Conservation (phyloP, 1,140 invertebrate species). For the Xylocopa sonorina region DNA sequence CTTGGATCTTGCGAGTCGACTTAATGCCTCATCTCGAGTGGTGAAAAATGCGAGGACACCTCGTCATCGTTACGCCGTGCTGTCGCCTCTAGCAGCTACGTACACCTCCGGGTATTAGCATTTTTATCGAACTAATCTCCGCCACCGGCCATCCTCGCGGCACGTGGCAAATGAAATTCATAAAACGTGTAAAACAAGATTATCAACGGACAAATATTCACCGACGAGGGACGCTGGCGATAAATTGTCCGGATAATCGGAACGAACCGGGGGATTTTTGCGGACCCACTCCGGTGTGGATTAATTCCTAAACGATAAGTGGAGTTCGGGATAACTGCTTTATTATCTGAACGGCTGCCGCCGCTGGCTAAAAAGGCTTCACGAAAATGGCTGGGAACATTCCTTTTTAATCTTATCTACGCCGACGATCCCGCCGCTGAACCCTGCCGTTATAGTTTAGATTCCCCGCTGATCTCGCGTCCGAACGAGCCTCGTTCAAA, state of each 20-base stretch:
- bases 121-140: neutral
- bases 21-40: no score
- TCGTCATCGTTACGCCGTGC: neutral
- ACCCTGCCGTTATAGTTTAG: conserved; percentile 41
- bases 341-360: conserved; percentile 26
- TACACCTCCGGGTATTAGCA: no score
- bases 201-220: neutral
- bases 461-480: conserved; percentile 23
- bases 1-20: no score
- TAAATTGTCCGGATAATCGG: neutral
- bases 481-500: conserved; percentile 18
- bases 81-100: no score
- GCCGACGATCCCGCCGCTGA: conserved; percentile 16
- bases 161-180: neutral
- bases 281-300: neutral
- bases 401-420: conserved; percentile 24
- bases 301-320: neutral
- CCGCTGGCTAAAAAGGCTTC: neutral
- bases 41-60: neutral
- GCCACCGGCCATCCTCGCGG: neutral
- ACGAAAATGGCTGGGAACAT: neutral
- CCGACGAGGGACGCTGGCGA: neutral
- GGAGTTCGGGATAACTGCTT: conserved; percentile 9
- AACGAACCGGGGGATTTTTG: neutral
- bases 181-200: neutral